phyloP scores from a whole-genome alignment of 2,888 invertebrate genomes.

The Latheticus oryzae region DNA sequence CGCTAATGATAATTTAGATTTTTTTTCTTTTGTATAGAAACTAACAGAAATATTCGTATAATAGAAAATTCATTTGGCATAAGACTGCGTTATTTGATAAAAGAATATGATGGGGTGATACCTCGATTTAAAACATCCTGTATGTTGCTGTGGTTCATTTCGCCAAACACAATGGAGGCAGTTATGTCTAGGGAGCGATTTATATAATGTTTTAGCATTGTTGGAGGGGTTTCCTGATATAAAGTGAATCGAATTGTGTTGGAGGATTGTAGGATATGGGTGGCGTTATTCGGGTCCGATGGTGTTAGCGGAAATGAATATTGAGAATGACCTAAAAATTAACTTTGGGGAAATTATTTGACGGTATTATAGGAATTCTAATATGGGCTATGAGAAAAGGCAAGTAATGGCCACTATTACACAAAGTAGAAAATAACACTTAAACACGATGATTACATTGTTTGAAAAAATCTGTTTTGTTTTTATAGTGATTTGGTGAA shows the following conservation, averaged over 20 bases:
- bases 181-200: conserved; percentile 38
- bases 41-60: background rate
- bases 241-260: conserved; percentile 29
- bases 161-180: conserved; percentile 39
- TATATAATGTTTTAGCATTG: conserved; percentile 39
- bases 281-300: conserved; percentile 18
- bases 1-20: conserved; percentile 1
- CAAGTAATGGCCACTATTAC: no score
- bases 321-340: conserved; percentile 23
- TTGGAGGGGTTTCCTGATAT: conserved; percentile 28
- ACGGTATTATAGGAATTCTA: conserved; percentile 11
- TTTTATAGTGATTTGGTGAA: no score
- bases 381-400: no score
- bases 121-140: conserved; percentile 34
- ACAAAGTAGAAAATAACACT: no score
- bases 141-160: conserved; percentile 45
- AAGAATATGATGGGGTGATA: no score
- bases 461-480: no score
- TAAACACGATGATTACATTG: no score
- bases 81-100: no score
- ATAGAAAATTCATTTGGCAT: background rate
- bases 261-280: conserved; percentile 2
- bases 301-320: conserved; percentile 20
- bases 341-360: conserved; percentile 18
- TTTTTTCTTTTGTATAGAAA: no score